Conservation (phyloP, 2,113 vertebrate species). For the Saimiri boliviensis region DNA sequence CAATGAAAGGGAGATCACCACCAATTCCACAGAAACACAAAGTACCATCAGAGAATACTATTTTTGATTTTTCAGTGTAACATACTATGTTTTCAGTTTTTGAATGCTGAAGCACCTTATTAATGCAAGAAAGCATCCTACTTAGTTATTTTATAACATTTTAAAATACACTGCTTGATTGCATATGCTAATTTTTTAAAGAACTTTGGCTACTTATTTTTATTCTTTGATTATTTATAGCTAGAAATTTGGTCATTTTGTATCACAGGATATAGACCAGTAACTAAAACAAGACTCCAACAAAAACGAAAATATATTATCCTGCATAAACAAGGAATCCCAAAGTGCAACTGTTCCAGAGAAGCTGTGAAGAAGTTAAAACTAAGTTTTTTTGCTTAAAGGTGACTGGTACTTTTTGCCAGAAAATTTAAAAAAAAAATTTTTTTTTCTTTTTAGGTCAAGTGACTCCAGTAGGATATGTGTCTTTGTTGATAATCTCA, state of each 20-base stretch:
- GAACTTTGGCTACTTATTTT: neutral
- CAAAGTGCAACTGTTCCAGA: neutral
- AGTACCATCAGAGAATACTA: too few species aligned
- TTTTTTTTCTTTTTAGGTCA: neutral
- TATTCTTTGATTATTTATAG: neutral
- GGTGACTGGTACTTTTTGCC: neutral
- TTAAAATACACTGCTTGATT: neutral
- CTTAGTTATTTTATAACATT: neutral
- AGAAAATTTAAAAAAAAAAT: neutral
- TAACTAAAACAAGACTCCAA: neutral
- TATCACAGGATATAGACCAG: neutral
- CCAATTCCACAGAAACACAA: too few species aligned
- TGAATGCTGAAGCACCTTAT: neutral
- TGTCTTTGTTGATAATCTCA: neutral
- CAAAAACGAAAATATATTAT: neutral
- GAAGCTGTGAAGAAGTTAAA: neutral
- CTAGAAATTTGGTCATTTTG: neutral
- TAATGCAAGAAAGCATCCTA: neutral
- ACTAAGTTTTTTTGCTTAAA: neutral
- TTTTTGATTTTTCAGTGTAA: neutral
- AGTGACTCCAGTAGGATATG: neutral
- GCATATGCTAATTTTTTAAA: neutral
- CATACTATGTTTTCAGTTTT: neutral
- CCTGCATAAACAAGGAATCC: neutral
- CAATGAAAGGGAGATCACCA: too few species aligned